Percentiles rank a stretch among this genome's conserved stretches.
Conservation (phyloP, 2,113 vertebrate genomes). For the Platanista minor region DNA sequence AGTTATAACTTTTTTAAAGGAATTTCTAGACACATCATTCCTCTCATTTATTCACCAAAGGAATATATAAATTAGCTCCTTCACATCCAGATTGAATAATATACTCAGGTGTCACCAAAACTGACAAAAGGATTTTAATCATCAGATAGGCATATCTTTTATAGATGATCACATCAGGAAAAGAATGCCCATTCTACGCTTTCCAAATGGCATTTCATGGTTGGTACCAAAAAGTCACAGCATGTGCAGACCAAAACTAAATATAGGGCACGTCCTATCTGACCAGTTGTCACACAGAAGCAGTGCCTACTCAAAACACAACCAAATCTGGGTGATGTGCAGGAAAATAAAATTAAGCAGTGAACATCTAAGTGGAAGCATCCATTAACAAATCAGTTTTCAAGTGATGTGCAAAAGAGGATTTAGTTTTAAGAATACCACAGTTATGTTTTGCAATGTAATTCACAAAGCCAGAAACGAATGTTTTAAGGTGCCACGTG, state of each 20-base stretch:
- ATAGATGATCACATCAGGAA: background rate
- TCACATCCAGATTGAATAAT: background rate
- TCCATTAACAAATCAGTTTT: background rate
- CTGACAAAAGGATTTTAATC: background rate
- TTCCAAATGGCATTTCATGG: background rate
- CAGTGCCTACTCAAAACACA: background rate
- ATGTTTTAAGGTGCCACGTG: background rate
- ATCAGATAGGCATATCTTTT: background rate
- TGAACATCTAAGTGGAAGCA: background rate
- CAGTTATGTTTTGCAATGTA: background rate
- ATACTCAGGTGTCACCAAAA: background rate
- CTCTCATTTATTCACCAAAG: background rate
- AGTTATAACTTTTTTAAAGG: background rate
- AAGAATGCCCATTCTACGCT: background rate
- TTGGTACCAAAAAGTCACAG: background rate
- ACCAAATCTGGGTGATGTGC: background rate
- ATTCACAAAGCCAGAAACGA: background rate
- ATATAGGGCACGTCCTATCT: rapidly evolving
- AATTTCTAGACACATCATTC: background rate
- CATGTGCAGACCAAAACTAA: background rate
- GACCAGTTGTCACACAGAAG: background rate
- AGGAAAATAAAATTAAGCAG: background rate
- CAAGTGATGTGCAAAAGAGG: background rate
- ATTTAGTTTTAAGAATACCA: background rate
- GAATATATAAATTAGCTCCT: background rate